These are phyloP conservation scores for Naso thynnoides DNA, from an alignment of 2,797 vertebrate species.

Conservation along the genomic window DNA sequence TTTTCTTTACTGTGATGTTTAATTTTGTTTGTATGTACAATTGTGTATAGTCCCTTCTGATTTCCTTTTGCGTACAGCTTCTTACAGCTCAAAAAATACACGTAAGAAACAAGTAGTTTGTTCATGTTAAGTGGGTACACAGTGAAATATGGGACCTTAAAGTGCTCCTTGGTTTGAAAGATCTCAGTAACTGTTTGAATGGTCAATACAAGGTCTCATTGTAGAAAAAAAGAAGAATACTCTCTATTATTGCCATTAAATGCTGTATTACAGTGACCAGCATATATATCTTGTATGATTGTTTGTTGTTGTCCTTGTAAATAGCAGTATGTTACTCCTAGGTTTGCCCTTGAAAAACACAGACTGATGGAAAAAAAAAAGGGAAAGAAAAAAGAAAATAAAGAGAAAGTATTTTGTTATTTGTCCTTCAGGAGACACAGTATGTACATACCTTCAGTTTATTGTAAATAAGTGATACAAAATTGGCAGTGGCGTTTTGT, in stretches of 20 bases:
- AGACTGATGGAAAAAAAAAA: slow-evolving; percentile 51
- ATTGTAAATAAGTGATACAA: slow-evolving; percentile 90
- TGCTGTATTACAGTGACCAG: slow-evolving; percentile 87
- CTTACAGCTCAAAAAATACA: slow-evolving; percentile 51
- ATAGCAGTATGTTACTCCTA: slow-evolving; percentile 83
- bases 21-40: slow-evolving; percentile 71
- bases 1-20: slow-evolving; percentile 75
- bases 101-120: slow-evolving; percentile 49
- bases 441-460: slow-evolving; percentile 85
- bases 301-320: slow-evolving; percentile 89
- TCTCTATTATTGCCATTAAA: slow-evolving; percentile 73
- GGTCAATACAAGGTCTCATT: slow-evolving; percentile 62
- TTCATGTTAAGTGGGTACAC: slow-evolving; percentile 65
- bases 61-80: slow-evolving; percentile 65
- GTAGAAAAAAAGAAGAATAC: slow-evolving; percentile 52
- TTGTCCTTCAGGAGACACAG: slow-evolving; percentile 85
- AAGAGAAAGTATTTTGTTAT: slow-evolving; percentile 90
- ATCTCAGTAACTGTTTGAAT: slow-evolving; percentile 52
- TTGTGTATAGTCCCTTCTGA: slow-evolving; percentile 75
- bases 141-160: slow-evolving; percentile 56
- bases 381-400: slow-evolving; percentile 56
- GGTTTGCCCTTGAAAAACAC: slow-evolving; percentile 82
- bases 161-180: slow-evolving; percentile 63
- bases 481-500: slow-evolving; percentile 85
- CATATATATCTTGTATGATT: slow-evolving; percentile 82